Percentiles rank a stretch among this genome's conserved stretches.
These are phyloP conservation scores for Acrocyrtus sp. DNA, from an alignment of 2,888 invertebrate genomes.

Conservation along the genomic window DNA sequence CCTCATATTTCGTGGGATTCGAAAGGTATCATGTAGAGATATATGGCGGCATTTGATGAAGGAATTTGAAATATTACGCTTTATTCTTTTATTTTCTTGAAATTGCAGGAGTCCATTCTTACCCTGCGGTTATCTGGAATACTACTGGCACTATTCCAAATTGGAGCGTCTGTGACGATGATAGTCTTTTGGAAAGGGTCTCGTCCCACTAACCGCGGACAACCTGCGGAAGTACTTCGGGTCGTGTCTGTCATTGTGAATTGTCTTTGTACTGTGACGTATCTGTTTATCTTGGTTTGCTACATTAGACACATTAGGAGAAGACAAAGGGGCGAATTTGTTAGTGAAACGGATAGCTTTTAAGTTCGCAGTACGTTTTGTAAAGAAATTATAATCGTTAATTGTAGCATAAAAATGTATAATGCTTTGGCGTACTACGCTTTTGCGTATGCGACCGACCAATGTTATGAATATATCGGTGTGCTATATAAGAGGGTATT, in stretches of 20 bases:
- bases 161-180: conserved; percentile 31
- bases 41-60: background rate
- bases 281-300: conserved; percentile 38
- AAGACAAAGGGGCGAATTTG: conserved; percentile 38
- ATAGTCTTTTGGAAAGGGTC: conserved; percentile 44
- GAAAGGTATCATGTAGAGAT: conserved; percentile 34
- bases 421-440: no score
- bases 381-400: no score
- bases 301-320: conserved; percentile 34
- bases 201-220: conserved; percentile 13
- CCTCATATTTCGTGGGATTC: conserved; percentile 43
- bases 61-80: no score
- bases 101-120: conserved; percentile 40
- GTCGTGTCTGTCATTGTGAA: conserved; percentile 40
- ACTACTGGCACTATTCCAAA: conserved; percentile 33
- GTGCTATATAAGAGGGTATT: no score
- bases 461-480: no score
- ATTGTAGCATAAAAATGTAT: no score
- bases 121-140: conserved; percentile 36
- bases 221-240: conserved; percentile 27
- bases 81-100: background rate
- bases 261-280: conserved; percentile 37
- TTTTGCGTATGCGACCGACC: no score
- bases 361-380: no score
- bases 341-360: conserved; percentile 32